Evolutionary conservation across 2,797 vertebrate genomes (phyloP).

Genomic region (Allobates femoralis): DNA sequence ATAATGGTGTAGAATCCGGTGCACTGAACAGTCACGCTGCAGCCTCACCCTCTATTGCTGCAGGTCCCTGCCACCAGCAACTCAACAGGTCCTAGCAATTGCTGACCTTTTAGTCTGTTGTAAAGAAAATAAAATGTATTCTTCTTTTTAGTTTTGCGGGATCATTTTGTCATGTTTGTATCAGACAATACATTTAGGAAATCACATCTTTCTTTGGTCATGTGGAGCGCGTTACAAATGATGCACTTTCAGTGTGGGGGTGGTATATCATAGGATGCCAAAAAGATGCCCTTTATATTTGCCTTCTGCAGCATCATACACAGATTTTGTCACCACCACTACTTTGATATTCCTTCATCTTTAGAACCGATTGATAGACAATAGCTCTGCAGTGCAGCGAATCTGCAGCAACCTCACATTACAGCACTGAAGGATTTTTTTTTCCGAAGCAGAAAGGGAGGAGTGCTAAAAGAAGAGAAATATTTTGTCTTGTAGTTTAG

Average conservation of each 20-base stretch:
- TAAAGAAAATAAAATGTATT: neutral
- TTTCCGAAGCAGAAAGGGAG: neutral
- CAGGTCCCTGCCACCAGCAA: no score
- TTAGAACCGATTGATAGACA: neutral
- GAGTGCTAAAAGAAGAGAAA: slow-evolving; percentile 2
- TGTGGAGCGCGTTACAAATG: neutral
- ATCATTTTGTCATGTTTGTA: neutral
- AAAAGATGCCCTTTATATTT: slow-evolving; percentile 16
- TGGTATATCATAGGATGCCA: neutral
- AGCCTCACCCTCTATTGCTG: no score
- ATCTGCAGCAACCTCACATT: neutral
- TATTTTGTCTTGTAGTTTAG: neutral
- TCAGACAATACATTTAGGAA: neutral
- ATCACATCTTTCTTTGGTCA: neutral
- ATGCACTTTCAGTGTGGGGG: neutral
- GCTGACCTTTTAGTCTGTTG: neutral
- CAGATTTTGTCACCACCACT: neutral
- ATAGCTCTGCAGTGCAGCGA: neutral
- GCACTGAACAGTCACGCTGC: no score
- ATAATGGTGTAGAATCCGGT: no score
- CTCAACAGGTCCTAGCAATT: no score
- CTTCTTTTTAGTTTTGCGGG: neutral
- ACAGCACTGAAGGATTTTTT: neutral
- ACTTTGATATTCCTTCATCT: neutral
- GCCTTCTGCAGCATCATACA: neutral